Evolutionary conservation across 2,113 vertebrate species (phyloP).

Genomic region (Oreochromis niloticus): DNA sequence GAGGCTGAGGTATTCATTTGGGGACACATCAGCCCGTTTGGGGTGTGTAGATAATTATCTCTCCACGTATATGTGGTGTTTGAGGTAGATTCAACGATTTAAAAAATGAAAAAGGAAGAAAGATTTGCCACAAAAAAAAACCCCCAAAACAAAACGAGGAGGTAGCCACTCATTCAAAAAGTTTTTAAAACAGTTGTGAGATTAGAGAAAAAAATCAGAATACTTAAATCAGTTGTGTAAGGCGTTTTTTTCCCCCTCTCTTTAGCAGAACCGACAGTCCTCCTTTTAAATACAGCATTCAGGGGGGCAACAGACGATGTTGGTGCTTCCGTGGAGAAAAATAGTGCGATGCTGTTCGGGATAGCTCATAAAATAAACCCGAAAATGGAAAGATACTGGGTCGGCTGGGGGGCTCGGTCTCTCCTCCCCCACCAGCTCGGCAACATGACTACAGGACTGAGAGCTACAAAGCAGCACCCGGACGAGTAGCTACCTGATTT

Average conservation of each 20-base stretch:
- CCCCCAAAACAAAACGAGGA: neutral
- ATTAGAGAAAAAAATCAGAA: neutral
- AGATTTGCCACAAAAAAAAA: neutral
- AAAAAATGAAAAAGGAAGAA: neutral
- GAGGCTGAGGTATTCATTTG: constrained; percentile 39
- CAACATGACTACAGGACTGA: constrained; percentile 71
- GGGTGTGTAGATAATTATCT: neutral
- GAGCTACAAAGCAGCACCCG: neutral
- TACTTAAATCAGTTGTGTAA: neutral
- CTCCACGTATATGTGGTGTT: neutral
- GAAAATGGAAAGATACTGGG: constrained; percentile 18
- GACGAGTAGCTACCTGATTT: neutral
- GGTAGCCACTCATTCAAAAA: constrained; percentile 9
- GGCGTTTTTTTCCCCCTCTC: neutral
- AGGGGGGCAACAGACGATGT: neutral
- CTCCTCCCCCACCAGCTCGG: constrained; percentile 66
- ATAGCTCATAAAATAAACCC: constrained; percentile 27
- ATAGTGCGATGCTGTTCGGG: neutral
- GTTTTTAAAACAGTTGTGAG: neutral
- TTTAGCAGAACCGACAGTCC: neutral
- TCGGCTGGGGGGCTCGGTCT: constrained; percentile 33
- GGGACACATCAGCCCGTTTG: constrained; percentile 3
- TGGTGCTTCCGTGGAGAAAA: neutral
- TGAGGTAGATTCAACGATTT: constrained; percentile 63
- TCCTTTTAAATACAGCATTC: neutral